Base-by-base conservation (phyloP, 2,113 vertebrate species). In the Nerophis ophidion region DNA sequence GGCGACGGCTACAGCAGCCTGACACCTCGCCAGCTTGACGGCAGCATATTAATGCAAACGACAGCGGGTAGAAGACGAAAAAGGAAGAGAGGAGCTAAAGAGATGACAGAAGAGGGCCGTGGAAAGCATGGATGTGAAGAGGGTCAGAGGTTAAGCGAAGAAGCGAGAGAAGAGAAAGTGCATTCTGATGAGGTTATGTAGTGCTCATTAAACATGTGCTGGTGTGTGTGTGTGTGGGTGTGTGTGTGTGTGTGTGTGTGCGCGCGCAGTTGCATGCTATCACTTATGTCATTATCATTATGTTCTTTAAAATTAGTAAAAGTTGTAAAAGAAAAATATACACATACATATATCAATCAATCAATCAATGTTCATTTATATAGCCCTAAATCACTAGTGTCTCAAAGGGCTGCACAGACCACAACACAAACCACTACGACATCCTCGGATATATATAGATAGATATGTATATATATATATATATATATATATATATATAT, bases 1-100 rank as follows among this genome's bases (percentile, higher is more conserved):
- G 86, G 76, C 66, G 63, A 90, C 84, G 16, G 74, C 76, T 77
- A 82, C 63, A 70, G 76, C 69, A 63, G 65, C 63, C 77, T 52
- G 79, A 72, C 65, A 56, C 76, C 73, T 65, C 17, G 67, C 74
- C 71, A 46, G 61, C 78, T 63, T 3, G 61, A 60, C 66, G 79
- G 76, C 70, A 68, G 35, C 56, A 56, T 75, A 79, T 76, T 76
- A 73, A 70, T 74, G 73, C 59, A 40, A 73, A 73, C 50, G 71
- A 65, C 65, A 19, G 60, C 61, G 70, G 48, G 64, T 62, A 63
- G 60, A 68, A 44, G 55, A 36, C 52, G 70, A 65, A 54, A 69
- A 63, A 60, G 57, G 26, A 51, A 13, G 46, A 45, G 59, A 60
- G 66, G 34, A 47, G 19, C 38, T 67, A 16, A 59, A 35, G 50